These are phyloP conservation scores for Bucco capensis DNA, from an alignment of 2,113 vertebrate species.

Conservation along the genomic window DNA sequence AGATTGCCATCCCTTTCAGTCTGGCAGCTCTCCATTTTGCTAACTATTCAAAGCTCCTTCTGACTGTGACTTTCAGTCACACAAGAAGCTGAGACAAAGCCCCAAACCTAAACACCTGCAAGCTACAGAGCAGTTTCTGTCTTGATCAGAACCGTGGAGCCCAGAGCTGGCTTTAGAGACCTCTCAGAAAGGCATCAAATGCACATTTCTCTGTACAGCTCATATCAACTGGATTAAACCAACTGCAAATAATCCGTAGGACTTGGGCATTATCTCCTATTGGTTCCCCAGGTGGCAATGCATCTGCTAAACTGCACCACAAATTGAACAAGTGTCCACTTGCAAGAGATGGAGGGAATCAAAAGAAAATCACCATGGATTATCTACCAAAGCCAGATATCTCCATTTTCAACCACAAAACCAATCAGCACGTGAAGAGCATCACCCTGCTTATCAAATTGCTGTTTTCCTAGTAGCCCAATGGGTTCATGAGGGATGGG, in stretches of 20 bases:
- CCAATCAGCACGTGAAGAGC: neutral
- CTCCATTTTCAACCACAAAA: neutral
- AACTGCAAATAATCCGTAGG: neutral
- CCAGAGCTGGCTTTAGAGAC: neutral
- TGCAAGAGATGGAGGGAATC: neutral
- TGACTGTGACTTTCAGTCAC: neutral
- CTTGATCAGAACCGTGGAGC: neutral
- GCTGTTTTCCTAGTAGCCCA: neutral
- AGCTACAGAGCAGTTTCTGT: neutral
- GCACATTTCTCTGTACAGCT: neutral
- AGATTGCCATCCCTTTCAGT: neutral
- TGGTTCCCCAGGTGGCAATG: rapidly evolving
- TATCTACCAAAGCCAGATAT: neutral
- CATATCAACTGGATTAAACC: neutral
- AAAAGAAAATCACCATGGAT: neutral
- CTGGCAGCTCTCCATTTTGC: neutral
- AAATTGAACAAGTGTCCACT: neutral
- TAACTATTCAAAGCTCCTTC: neutral
- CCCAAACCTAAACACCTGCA: neutral
- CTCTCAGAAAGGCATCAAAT: neutral
- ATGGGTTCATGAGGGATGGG: neutral
- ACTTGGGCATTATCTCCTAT: neutral
- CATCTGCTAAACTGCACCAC: neutral
- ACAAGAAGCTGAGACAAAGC: neutral
- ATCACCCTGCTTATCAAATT: neutral